Base-by-base conservation (phyloP, 2,113 vertebrate species). In the Trachemys scripta region DNA sequence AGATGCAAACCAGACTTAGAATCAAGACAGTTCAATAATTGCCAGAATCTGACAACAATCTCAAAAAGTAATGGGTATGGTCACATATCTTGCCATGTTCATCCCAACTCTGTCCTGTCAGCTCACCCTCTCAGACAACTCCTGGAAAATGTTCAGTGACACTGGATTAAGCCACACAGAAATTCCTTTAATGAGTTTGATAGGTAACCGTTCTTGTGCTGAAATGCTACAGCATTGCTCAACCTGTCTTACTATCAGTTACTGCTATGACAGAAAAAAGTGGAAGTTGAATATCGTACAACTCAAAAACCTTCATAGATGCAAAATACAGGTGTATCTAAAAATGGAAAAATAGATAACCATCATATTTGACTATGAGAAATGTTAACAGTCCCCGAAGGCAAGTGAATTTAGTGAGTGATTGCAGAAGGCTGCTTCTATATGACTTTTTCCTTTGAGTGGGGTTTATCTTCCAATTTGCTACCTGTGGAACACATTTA, bases 111-210 rank as follows among this genome's bases (percentile, higher is more conserved):
- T 96, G 87, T 92, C 90, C 83, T 94, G 81, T 97, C 92, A 88
- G 49, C 75, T 95, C 79, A 90, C 45, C 47, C 79, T 50, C 62
- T 85, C 76, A 83, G 94, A 90, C 80, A 87, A 88, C 85, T 92
- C 95, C 96, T 97, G 95, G 96, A 90, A 95, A 96, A 87, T 90
- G 89, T 97, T 91, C 31, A 17, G 82, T 88, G 92, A 75, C 96
- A 31, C 94, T 83, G 95, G 19, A 4, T n/a, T 93, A 85, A 94
- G 42, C 65, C 75, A 75, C 47, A 76, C 75, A 91, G 92, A 35
- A 94, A 92, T 97, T 97, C 93, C 90, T 97, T 91, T 85, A 95
- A 85, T 49, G 91, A 92, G n/a, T 85, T 93, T 92, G 85, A 88
- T 79, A 76, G 92, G 93, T 92, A 93, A 8, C 87, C 93, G 91